Base-by-base conservation (phyloP, 1,140 invertebrate genomes). In the Laodelphax striatellus region DNA sequence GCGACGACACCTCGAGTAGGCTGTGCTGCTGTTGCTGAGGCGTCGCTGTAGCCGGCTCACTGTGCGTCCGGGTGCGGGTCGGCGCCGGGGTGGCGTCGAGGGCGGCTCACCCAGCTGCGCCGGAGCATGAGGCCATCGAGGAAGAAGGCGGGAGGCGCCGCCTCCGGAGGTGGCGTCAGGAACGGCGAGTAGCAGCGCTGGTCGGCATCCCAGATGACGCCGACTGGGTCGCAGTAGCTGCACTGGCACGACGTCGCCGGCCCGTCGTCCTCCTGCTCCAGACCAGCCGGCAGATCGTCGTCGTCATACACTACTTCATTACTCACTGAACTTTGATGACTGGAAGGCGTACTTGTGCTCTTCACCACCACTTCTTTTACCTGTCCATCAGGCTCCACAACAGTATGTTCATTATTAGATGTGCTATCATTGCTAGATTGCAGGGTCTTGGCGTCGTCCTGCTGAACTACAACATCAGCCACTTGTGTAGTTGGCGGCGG, bases 201-300 rank as follows among this genome's bases (percentile, higher is more conserved):
- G 44, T 84, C 80, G 2, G 83, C 78, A 68, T 86, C 86, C 87
- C 88, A 90, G 55, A 89, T 83, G 61, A 85, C 80, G 44, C 84
- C 82, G 17, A 82, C 76, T 0, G 88, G 86, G 69, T 90, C 86
- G 68, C 87, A 90, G 64, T 87, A 87, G 10, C 82, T 79, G 68
- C 87, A 91, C 72, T 88, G 86, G 72, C 87, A 90, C n/a, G 77
- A 72, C 65, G 76, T 80, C 52, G 76, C 55, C 13, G 62, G 54
- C 13, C 55, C 70, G 0, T 63, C 70, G 0, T 63, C 67, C 6
- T 72, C 70, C 16, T 75, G 71, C 66, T 62, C 60, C 34, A 60
- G 14, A 52, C 21, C 46, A 14, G 46, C 6, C 68, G n/a, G 59
- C 55, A 28, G 61, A 62, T 43, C 54, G 17, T 58, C 44, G n/a